Base-by-base conservation (phyloP, 2,888 invertebrate genomes). In the Osmoderma eremita region DNA sequence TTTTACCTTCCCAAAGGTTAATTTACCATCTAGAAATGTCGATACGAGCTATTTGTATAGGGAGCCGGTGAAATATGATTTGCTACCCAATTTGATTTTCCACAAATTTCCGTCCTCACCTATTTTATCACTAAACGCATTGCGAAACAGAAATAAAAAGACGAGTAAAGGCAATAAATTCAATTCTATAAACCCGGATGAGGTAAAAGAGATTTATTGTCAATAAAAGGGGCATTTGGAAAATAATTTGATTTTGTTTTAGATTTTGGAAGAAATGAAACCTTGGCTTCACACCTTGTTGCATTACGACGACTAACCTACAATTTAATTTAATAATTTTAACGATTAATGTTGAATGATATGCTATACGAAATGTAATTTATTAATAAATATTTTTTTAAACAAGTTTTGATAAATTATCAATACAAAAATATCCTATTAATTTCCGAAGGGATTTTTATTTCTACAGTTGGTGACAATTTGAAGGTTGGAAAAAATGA, bases 11-110 rank as follows among this genome's bases (percentile, higher is more conserved):
- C 5, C 42, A 30, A 50, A 65, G 64, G 20, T 65, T 10, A 48
- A 41, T 49, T 36, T 58, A 17, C 65, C 56, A 12, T 50, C 48
- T 12, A 48, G 50, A 10, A 49, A 24, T 15, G 20, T 65, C 15
- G 56, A 65, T 20, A 65, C 65, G n/a, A 65, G 42, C 39, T 65
- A 65, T 39, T 18, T 65, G 24, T 15, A 58, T 13, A 65, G 65
- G 15, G 65, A 65, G 6, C 65, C 65, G 1, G 58, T 65, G 8
- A 45, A 49, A 39, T 48, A 54, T 20, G 49, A 49, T 12, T 10
- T 65, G 38, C 24, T 38, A 12, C 65, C 65, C 1, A 48, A n/a
- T 17, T 58, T 65, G 6, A 41, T 48, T 12, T 58, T 58, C 30
- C 42, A 50, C 10, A 39, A 45, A 39, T 56, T 49, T 18, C 56